A percentile compares a stretch with the other conserved stretches of the same genome.
phyloP scores from a whole-genome alignment of 2,797 vertebrate species.

The Lutjanus argentimaculatus region DNA sequence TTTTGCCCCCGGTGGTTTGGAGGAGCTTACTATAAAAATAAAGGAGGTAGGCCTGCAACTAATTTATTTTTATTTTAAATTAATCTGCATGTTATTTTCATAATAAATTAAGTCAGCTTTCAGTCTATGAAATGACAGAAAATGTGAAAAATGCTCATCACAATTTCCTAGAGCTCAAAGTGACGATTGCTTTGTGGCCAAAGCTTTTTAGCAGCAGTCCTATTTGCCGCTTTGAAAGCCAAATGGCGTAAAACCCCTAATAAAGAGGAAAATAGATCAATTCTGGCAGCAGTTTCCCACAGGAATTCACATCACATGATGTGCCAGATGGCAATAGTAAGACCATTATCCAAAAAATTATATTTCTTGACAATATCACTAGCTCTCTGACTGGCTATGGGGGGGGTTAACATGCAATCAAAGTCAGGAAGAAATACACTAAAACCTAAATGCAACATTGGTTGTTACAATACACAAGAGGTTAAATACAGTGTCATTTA shows the following conservation, averaged over 20 bases:
- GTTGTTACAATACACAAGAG: conserved; percentile 1
- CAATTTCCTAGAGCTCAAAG: too few species aligned
- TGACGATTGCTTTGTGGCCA: neutral
- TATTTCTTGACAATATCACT: conserved; percentile 41
- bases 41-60: too few species aligned
- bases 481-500: conserved; percentile 23
- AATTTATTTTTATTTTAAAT: too few species aligned
- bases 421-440: conserved; percentile 12
- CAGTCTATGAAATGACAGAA: too few species aligned
- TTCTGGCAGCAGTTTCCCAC: conserved; percentile 34
- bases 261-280: conserved; percentile 27
- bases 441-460: neutral
- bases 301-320: conserved; percentile 29
- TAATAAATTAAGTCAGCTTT: too few species aligned
- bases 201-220: neutral
- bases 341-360: conserved; percentile 26
- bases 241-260: neutral
- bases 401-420: conserved; percentile 19
- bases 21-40: too few species aligned
- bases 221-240: conserved; percentile 3
- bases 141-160: too few species aligned
- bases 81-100: too few species aligned
- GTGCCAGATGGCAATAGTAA: conserved; percentile 40
- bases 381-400: conserved; percentile 21
- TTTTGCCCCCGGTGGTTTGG: too few species aligned